Conservation (phyloP, 2,888 invertebrate species). For the Atrina japonica region DNA sequence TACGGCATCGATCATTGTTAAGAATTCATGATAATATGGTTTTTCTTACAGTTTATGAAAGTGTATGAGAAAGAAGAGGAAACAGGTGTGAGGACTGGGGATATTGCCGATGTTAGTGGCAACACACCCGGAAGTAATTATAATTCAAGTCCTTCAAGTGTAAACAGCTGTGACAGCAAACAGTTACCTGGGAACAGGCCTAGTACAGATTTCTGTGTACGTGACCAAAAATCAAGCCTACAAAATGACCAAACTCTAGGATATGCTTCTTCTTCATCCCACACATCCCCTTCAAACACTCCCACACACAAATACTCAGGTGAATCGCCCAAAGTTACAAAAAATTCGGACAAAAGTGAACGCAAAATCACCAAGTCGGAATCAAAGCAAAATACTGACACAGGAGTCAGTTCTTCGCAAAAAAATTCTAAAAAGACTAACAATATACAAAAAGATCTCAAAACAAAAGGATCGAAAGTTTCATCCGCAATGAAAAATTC, state of each 20-base stretch:
- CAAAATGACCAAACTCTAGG: slow-evolving; percentile 22
- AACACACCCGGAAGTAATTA: slow-evolving; percentile 4
- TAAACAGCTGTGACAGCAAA: slow-evolving; percentile 12
- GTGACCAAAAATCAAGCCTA: slow-evolving; percentile 26
- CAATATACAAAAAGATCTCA: too few species aligned
- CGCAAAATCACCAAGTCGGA: too few species aligned
- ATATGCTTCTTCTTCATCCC: not conserved
- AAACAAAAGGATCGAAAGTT: not conserved
- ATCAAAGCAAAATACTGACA: too few species aligned
- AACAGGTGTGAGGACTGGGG: slow-evolving; percentile 22
- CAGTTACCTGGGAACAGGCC: slow-evolving; percentile 20
- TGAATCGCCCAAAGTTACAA: too few species aligned
- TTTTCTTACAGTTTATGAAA: slow-evolving; percentile 54
- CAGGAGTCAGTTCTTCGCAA: too few species aligned
- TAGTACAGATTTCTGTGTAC: not conserved
- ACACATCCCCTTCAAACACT: too few species aligned
- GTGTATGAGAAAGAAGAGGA: slow-evolving; percentile 43
- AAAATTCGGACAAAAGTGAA: too few species aligned
- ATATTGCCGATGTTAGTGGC: slow-evolving; percentile 11
- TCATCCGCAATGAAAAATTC: not conserved
- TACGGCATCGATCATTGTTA: too few species aligned
- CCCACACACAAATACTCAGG: too few species aligned
- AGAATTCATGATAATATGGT: slow-evolving; percentile 3
- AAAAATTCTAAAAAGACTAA: too few species aligned
- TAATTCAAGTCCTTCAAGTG: slow-evolving; percentile 1